Evolutionary conservation across 2,888 invertebrate species (phyloP), one percentile per base, ranked within the genome.

Genomic region (Smittia sp.): DNA sequence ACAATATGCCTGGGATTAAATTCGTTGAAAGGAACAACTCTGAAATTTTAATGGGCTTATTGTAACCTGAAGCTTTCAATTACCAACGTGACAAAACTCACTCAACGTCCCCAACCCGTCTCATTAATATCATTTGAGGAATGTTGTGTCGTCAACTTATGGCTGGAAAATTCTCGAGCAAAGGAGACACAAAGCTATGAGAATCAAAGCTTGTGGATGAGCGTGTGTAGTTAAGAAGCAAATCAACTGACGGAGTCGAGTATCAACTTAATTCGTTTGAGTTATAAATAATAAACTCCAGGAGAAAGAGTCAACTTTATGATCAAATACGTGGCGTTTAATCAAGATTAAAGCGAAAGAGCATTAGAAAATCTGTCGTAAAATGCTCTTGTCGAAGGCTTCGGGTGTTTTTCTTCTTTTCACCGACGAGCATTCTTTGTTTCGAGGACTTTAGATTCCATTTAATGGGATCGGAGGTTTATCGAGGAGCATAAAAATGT

Each of bases 301-400:
- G 15, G 46, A 46, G 58, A 58, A 58, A 58, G 58, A 58, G 58
- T 3, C n/a, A 58, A 58, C 3, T 58, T 58, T 58, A 58, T 58
- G 13, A 22, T 58, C 22, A 22, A 20, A 20, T 20, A 7, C 9
- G 58, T 7, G 32, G 32, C 65, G 27, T 65, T 65, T 65, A 65
- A 65, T 65, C 65, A 65, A 24, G 65, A 65, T 65, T 65, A 65
- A 65, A 25, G 32, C 6, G 58, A 58, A 18, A 58, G 58, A 58
- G 22, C 18, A 7, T 58, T 58, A 58, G 2, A 46, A 46, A 20
- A 52, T 9, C 52, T 15, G 15, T 52, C 52, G 6, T 52, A 58
- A 58, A 58, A 58, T 58, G 2, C 22, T 18, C 6, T 58, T 18
- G 22, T 32, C 3, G 9, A 32, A 32, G 32, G 32, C 32, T 32